Base-by-base conservation (phyloP, 2,113 vertebrate species). In the Halichoeres trimaculatus region DNA sequence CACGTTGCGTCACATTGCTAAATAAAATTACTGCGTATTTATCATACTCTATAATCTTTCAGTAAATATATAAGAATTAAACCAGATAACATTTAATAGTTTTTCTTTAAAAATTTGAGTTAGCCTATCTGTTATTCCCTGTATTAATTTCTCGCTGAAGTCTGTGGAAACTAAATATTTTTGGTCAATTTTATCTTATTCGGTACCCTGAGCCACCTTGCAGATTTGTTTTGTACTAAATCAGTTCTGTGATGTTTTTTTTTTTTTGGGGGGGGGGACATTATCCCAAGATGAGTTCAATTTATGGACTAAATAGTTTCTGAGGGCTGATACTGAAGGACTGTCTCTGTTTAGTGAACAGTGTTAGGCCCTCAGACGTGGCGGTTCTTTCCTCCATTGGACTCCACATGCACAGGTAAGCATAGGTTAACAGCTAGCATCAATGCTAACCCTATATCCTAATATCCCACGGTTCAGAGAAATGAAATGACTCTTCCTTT, bases 341-440 rank as follows among this genome's bases (percentile, higher is more conserved):
- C 4, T 20, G 2, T 35, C 40, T 14, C 48, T 48, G 17, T 66
- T 17, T 52, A 93, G 92, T 88, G 10, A 50, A 92, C 73, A 71
- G 55, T 4, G 71, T 93, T 0, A 85, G 63, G 41, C 93, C 91
- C 3, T 80, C 86, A 22, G 90, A 94, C 59, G 75, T 94, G 36
- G 56, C 82, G 2, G 74, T 88, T 9, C 40, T 94, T 10, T 85
- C 86, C 26, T 76, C 69, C 9, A 55, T 92, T 12, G 89, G 91
- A 50, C 75, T 89, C 45, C 51, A 82, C 35, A 20, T 43, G 43
- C 70, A 61, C 52, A 81, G 86, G 92, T 93, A 65, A 90, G 66
- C 34, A 34, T 34, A 45, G n/a, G 19, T 55, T 12, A 11, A 9
- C 16, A 8, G 19, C 51, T 45, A 47, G 3, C 17, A 40, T 30